These are phyloP conservation scores for Pterostichus madidus DNA, from an alignment of 2,888 invertebrate genomes.

Conservation along the genomic window DNA sequence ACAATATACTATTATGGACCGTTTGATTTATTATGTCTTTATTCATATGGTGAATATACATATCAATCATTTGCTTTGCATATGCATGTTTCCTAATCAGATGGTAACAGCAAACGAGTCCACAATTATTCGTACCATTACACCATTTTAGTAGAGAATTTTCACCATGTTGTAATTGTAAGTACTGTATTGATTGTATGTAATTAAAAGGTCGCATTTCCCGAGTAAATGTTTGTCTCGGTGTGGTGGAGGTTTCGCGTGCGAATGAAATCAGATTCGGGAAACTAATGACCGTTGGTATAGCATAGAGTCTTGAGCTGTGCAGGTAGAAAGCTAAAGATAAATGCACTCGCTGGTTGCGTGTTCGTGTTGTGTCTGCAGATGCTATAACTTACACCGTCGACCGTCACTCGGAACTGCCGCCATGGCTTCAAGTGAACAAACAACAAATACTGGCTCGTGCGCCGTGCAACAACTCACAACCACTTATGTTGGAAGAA, in stretches of 20 bases:
- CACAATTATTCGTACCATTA: no score
- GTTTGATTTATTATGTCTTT: no score
- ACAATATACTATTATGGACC: no score
- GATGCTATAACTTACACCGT: conserved; percentile 40
- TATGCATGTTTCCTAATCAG: no score
- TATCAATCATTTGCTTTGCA: no score
- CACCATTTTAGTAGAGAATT: no score
- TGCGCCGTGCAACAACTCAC: conserved; percentile 8
- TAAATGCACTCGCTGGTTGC: conserved; percentile 48
- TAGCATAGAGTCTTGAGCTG: neutral
- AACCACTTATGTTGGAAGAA: neutral
- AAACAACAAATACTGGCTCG: conserved; percentile 1
- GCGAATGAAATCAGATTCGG: conserved; percentile 34
- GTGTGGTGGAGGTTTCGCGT: conserved; percentile 38
- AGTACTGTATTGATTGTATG: conserved; percentile 15
- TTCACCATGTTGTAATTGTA: neutral
- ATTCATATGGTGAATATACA: no score
- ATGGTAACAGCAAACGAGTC: no score
- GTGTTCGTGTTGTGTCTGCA: conserved; percentile 32
- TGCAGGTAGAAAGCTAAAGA: conserved; percentile 37
- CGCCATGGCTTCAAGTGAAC: conserved; percentile 8
- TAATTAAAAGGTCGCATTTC: conserved; percentile 9
- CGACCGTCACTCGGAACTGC: neutral
- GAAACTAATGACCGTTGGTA: conserved; percentile 27
- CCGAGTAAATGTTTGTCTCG: conserved; percentile 8